Percentiles rank a stretch among this genome's conserved stretches.
Evolutionary conservation across 2,113 vertebrate species (phyloP).

Genomic region (Rhinoptilus africanus): DNA sequence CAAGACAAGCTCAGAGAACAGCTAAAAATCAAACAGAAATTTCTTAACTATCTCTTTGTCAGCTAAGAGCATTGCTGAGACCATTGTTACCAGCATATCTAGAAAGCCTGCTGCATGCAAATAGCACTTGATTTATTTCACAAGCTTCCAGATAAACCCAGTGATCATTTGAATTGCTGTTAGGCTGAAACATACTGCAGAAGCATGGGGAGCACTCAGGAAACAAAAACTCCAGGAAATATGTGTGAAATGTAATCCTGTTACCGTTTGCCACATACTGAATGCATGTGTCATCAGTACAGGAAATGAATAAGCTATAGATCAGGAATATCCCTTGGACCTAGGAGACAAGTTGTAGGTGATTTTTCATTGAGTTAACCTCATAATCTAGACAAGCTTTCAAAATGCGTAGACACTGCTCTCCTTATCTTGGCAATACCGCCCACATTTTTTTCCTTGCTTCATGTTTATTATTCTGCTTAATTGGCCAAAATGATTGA

Average conservation of each 20-base stretch:
- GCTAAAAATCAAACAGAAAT: background rate
- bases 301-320: constrained; percentile 24
- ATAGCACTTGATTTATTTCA: constrained; percentile 16
- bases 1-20: background rate
- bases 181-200: background rate
- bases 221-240: constrained; percentile 27
- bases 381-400: background rate
- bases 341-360: background rate
- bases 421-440: background rate
- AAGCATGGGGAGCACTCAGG: background rate
- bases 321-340: background rate
- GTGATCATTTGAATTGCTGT: background rate
- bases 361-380: constrained; percentile 22
- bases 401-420: background rate
- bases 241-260: constrained; percentile 46
- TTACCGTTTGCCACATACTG: constrained; percentile 19
- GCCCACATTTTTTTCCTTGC: background rate
- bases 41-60: background rate
- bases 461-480: constrained; percentile 24
- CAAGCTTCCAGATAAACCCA: background rate
- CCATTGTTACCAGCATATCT: background rate
- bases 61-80: background rate
- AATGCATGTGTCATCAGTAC: background rate
- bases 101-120: constrained; percentile 9
- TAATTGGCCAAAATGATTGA: constrained; percentile 36